These are phyloP conservation scores for Peromyscus eremicus DNA, from an alignment of 2,797 vertebrate genomes.

Conservation along the genomic window DNA sequence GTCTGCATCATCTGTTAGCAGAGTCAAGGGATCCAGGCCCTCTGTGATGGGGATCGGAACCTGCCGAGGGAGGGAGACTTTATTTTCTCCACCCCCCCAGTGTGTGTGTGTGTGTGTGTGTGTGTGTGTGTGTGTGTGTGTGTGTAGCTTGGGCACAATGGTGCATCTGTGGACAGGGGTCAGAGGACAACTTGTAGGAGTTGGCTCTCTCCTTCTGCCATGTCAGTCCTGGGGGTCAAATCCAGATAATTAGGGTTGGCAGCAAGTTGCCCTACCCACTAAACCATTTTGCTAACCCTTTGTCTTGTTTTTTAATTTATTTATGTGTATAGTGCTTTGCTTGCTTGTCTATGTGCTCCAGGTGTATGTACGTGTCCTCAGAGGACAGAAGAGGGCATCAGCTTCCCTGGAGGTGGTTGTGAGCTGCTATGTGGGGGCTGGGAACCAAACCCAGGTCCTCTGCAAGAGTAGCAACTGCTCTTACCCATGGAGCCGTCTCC, in stretches of 20 bases:
- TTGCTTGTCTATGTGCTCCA: too few relatives aligned
- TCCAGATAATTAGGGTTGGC: background rate
- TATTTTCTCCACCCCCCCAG: background rate
- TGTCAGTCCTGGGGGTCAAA: background rate
- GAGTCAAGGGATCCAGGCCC: slow-evolving; percentile 87
- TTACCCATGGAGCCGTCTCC: background rate
- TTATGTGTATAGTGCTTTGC: too few relatives aligned
- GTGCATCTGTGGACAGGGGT: background rate
- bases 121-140: background rate
- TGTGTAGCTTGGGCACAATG: background rate
- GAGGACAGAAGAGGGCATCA: background rate
- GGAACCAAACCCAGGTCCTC: background rate
- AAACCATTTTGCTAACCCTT: too few relatives aligned
- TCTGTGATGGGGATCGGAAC: slow-evolving; percentile 88
- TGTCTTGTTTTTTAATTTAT: background rate
- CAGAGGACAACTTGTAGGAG: background rate
- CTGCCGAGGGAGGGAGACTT: slow-evolving; percentile 54
- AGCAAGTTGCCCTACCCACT: background rate
- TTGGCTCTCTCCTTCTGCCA: background rate
- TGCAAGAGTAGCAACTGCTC: background rate
- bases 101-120: background rate
- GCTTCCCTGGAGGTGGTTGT: background rate
- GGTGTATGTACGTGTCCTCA: background rate
- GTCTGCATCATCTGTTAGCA: slow-evolving; percentile 86
- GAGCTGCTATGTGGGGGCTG: too few relatives aligned